A percentile compares a stretch with the other conserved stretches of the same genome.
These are phyloP conservation scores for Lamproptera curius DNA, from an alignment of 2,888 invertebrate genomes.

Conservation along the genomic window DNA sequence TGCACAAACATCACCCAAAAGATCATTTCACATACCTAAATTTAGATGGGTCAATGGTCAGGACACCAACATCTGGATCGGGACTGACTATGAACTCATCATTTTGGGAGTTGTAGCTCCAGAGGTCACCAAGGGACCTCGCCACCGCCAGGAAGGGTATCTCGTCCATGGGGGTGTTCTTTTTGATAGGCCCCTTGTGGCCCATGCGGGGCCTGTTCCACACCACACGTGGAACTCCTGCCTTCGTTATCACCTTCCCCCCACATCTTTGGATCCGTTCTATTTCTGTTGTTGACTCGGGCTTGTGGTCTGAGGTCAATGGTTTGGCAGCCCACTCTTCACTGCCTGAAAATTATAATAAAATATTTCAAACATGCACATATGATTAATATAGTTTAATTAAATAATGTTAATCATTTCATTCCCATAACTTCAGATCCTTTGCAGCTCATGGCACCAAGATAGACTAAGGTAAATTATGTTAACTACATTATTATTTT, in stretches of 20 bases:
- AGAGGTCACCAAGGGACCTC: constrained; percentile 95
- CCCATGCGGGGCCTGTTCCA: constrained; percentile 96
- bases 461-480: too few relatives aligned
- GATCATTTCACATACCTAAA: constrained; percentile 66
- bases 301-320: constrained; percentile 96
- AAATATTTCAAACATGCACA: too few relatives aligned
- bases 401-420: too few relatives aligned
- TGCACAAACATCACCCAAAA: too few relatives aligned
- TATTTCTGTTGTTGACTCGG: constrained; percentile 91
- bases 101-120: constrained; percentile 96
- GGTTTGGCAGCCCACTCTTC: constrained; percentile 88
- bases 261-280: constrained; percentile 89
- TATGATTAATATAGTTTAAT: too few relatives aligned
- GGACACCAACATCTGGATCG: constrained; percentile 95
- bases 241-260: constrained; percentile 84
- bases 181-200: constrained; percentile 88
- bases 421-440: too few relatives aligned
- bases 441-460: too few relatives aligned
- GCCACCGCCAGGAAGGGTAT: constrained; percentile 98
- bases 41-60: constrained; percentile 87
- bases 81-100: constrained; percentile 98
- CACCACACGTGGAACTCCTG: constrained; percentile 96
- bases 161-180: constrained; percentile 94
- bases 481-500: too few relatives aligned
- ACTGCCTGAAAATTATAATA: constrained; percentile 57